Evolutionary conservation across 2,113 vertebrate species (phyloP).

Genomic region (Apodemus speciosus): DNA sequence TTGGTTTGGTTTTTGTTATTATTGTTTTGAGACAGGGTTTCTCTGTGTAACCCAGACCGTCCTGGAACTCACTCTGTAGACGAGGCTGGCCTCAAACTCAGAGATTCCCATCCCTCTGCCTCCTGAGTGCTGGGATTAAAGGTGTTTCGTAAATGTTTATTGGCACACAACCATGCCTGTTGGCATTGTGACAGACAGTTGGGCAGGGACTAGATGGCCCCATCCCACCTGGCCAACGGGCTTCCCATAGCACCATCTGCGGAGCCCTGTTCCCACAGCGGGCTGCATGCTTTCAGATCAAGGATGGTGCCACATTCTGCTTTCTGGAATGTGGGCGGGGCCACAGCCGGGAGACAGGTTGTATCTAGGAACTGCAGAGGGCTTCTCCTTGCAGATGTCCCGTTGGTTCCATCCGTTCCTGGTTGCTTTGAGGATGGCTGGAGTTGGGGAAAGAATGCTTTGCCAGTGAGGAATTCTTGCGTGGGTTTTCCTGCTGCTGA

Average conservation of each 20-base stretch:
- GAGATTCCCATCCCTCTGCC: no score
- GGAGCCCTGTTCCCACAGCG: not conserved
- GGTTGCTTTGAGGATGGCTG: not conserved
- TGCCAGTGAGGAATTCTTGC: accelerated
- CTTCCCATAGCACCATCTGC: not conserved
- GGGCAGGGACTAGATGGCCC: not conserved
- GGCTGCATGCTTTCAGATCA: not conserved
- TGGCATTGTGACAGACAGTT: not conserved
- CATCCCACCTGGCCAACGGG: not conserved
- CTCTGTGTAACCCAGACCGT: no score
- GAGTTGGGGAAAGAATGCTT: not conserved
- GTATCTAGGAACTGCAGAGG: not conserved
- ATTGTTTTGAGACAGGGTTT: no score
- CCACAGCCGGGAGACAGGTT: not conserved
- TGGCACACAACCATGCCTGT: not conserved
- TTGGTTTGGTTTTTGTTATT: no score
- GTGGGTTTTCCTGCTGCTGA: accelerated
- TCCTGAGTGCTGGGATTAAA: no score
- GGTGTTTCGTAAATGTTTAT: not conserved
- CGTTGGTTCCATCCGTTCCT: not conserved
- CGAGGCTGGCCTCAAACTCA: no score
- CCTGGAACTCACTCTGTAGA: no score
- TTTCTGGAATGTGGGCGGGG: not conserved
- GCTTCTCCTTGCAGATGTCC: not conserved
- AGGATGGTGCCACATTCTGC: no score